phyloP scores from a whole-genome alignment of 2,888 invertebrate species.

The Mellilla xanthometata region DNA sequence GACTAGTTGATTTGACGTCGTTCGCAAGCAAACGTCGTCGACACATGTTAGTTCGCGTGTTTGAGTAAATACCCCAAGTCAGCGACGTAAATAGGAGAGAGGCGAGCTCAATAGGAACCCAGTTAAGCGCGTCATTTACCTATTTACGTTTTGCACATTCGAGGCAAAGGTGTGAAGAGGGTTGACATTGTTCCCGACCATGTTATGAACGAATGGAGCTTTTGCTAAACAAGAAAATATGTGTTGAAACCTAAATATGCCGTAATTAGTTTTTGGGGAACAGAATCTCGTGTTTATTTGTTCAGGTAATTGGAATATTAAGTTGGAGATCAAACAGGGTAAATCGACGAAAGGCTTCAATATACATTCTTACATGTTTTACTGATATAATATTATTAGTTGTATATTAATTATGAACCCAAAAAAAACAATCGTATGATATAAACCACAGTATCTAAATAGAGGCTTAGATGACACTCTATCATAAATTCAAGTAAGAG shows the following conservation, averaged over 20 bases:
- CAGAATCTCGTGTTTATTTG: background rate
- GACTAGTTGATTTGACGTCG: conserved; percentile 21
- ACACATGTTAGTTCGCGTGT: conserved; percentile 12
- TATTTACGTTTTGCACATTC: conserved; percentile 25
- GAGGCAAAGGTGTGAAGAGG: conserved; percentile 31
- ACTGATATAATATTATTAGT: background rate
- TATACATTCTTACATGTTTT: background rate
- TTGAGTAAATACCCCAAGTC: conserved; percentile 18
- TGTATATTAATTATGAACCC: background rate
- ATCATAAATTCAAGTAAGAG: conserved; percentile 8
- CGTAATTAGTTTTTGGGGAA: conserved; percentile 16
- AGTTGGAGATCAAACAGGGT: background rate
- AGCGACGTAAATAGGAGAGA: conserved; percentile 18
- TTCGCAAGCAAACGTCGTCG: conserved; percentile 6
- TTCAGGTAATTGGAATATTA: background rate
- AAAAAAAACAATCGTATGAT: too few relatives aligned
- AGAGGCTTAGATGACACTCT: conserved; percentile 3
- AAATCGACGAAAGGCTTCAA: background rate
- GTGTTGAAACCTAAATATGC: background rate
- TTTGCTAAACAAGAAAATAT: too few relatives aligned
- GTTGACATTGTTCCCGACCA: conserved; percentile 31
- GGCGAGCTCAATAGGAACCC: conserved; percentile 20
- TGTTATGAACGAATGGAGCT: conserved; percentile 21
- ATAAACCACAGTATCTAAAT: background rate
- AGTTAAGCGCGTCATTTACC: conserved; percentile 17